Conservation (phyloP, 2,888 invertebrate species). For the Erebia epiphron region DNA sequence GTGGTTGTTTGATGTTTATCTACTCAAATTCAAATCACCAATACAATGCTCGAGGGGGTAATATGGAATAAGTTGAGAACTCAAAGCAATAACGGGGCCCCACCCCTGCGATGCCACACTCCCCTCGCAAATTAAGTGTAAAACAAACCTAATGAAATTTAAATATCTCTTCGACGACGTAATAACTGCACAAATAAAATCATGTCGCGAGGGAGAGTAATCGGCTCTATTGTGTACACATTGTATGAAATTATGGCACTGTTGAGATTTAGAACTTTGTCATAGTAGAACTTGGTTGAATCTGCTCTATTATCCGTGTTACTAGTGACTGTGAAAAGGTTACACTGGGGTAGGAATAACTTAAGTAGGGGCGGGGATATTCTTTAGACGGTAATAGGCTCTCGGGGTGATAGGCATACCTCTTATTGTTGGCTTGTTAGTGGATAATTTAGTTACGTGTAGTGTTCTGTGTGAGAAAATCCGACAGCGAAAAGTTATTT, state of each 20-base stretch:
- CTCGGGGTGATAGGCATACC: slow-evolving; percentile 74
- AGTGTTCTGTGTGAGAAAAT: slow-evolving; percentile 58
- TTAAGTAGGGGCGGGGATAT: slow-evolving; percentile 71
- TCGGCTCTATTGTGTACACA: slow-evolving; percentile 78
- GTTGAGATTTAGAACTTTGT: slow-evolving; percentile 63
- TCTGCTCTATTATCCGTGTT: slow-evolving; percentile 41
- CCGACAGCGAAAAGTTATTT: slow-evolving; percentile 47
- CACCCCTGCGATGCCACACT: slow-evolving; percentile 69
- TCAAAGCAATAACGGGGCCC: slow-evolving; percentile 66
- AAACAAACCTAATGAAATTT: slow-evolving; percentile 84
- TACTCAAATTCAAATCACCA: slow-evolving; percentile 74
- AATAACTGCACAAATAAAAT: slow-evolving; percentile 82
- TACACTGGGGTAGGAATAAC: slow-evolving; percentile 54
- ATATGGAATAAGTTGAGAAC: slow-evolving; percentile 67
- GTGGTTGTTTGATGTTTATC: slow-evolving; percentile 62
- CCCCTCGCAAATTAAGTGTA: slow-evolving; percentile 83
- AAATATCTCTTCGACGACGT: slow-evolving; percentile 79
- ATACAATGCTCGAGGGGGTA: slow-evolving; percentile 66
- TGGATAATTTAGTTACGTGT: slow-evolving; percentile 44
- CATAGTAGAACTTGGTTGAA: slow-evolving; percentile 47
- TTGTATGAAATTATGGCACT: slow-evolving; percentile 64
- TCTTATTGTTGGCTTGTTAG: slow-evolving; percentile 80
- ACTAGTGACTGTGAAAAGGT: slow-evolving; percentile 63
- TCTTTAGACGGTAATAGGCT: slow-evolving; percentile 76
- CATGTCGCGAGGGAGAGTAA: slow-evolving; percentile 78